Percentiles rank a stretch among this genome's conserved stretches.
Evolutionary conservation across 2,113 vertebrate species (phyloP).

Genomic region (Lagopus muta): DNA sequence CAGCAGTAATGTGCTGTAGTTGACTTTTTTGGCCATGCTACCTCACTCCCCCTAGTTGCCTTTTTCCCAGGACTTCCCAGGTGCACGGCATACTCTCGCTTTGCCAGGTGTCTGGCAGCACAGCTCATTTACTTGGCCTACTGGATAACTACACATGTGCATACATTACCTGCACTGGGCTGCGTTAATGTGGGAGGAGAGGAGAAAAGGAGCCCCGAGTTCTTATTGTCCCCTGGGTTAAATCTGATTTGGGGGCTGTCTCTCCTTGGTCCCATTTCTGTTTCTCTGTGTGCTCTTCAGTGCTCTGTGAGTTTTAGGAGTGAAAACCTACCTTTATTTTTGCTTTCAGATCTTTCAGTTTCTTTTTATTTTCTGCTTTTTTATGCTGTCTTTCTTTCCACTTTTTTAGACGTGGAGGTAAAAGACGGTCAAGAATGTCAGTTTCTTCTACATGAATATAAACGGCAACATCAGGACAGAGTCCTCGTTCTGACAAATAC

Average conservation of each 20-base stretch:
- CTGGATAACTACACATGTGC: fast-evolving
- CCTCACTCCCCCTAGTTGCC: neutral
- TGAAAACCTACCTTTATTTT: slow-evolving; percentile 80
- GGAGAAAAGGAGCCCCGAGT: neutral
- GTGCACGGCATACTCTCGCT: neutral
- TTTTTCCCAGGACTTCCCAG: neutral
- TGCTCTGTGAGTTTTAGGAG: neutral
- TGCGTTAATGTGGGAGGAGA: neutral
- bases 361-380: slow-evolving; percentile 73
- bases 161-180: neutral
- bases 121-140: neutral
- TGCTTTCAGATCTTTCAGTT: slow-evolving; percentile 78
- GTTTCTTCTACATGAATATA: slow-evolving; percentile 80
- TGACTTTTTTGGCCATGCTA: neutral
- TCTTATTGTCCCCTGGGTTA: neutral
- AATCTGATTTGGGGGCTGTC: neutral
- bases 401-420: slow-evolving; percentile 79
- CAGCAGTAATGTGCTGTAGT: neutral
- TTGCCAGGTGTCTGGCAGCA: neutral
- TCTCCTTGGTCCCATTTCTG: neutral
- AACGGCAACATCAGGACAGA: slow-evolving; percentile 86
- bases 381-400: slow-evolving; percentile 79
- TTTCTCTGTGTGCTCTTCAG: neutral
- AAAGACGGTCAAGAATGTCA: slow-evolving; percentile 81
- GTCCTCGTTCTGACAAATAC: slow-evolving; percentile 81